phyloP scores from a whole-genome alignment of 2,113 vertebrate species.

The Tragelaphus scriptus region DNA sequence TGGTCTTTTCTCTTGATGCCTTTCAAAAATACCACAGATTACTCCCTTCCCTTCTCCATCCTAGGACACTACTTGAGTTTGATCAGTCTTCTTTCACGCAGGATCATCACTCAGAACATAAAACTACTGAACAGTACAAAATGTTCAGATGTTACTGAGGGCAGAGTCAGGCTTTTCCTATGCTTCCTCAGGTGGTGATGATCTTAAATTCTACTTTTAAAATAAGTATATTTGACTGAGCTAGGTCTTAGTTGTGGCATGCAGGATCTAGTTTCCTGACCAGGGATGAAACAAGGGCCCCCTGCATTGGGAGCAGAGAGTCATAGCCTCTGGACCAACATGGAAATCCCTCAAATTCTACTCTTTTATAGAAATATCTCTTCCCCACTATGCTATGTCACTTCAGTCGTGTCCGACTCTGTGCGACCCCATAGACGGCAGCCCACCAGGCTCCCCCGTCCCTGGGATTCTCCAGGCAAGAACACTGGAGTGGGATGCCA shows the following conservation, averaged over 20 bases:
- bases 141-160: neutral
- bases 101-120: neutral
- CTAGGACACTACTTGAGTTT: neutral
- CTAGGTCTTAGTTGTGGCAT: neutral
- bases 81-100: neutral
- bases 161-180: neutral
- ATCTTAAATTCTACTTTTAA: neutral
- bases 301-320: neutral
- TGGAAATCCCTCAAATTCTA: neutral
- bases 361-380: neutral
- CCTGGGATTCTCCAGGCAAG: too few relatives aligned
- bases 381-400: neutral
- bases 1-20: neutral
- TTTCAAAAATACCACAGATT: neutral
- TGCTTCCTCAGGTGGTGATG: neutral
- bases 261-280: neutral
- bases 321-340: neutral
- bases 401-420: too few relatives aligned
- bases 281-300: neutral
- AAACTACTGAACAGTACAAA: neutral
- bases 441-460: too few relatives aligned
- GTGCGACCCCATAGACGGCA: too few relatives aligned
- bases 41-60: neutral
- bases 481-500: too few relatives aligned
- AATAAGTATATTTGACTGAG: neutral